These are phyloP conservation scores for Fissipunctia ypsillon DNA, from an alignment of 2,888 invertebrate species.

Conservation along the genomic window DNA sequence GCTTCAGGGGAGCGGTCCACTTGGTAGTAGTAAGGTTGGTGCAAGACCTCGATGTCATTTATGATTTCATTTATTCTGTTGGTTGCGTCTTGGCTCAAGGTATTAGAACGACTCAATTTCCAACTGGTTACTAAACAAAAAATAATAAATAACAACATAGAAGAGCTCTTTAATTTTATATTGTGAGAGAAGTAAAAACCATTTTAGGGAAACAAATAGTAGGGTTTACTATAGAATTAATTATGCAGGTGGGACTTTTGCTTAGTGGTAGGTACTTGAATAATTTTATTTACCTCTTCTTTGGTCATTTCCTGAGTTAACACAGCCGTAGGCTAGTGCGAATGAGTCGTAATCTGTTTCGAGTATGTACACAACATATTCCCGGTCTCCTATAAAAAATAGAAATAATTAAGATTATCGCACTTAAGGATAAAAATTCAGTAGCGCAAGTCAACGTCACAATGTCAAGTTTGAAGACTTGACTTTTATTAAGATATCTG, in stretches of 20 bases:
- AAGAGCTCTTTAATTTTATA: too few relatives aligned
- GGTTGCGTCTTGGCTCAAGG: constrained; percentile 64
- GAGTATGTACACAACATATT: constrained; percentile 16
- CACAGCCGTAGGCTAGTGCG: constrained; percentile 91
- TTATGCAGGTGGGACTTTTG: not conserved
- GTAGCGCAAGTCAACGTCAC: too few relatives aligned
- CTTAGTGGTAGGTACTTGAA: not conserved
- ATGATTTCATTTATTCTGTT: constrained; percentile 69
- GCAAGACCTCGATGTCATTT: constrained; percentile 66
- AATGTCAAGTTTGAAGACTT: not conserved
- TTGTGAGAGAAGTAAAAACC: not conserved
- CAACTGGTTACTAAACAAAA: constrained; percentile 75
- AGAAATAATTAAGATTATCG: not conserved
- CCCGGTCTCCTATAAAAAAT: constrained; percentile 12
- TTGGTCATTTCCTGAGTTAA: constrained; percentile 79
- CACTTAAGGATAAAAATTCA: not conserved
- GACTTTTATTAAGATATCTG: not conserved
- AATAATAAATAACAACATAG: too few relatives aligned
- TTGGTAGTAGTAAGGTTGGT: constrained; percentile 70
- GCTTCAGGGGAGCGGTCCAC: constrained; percentile 68
- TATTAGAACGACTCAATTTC: constrained; percentile 75
- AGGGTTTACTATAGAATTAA: not conserved
- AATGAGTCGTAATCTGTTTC: constrained; percentile 91
- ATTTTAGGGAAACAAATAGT: not conserved
- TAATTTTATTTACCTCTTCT: constrained; percentile 78